A percentile compares a stretch with the other conserved stretches of the same genome.
Evolutionary conservation across 2,888 invertebrate species (phyloP).

Genomic region (Eueremaeus valkanovi): DNA sequence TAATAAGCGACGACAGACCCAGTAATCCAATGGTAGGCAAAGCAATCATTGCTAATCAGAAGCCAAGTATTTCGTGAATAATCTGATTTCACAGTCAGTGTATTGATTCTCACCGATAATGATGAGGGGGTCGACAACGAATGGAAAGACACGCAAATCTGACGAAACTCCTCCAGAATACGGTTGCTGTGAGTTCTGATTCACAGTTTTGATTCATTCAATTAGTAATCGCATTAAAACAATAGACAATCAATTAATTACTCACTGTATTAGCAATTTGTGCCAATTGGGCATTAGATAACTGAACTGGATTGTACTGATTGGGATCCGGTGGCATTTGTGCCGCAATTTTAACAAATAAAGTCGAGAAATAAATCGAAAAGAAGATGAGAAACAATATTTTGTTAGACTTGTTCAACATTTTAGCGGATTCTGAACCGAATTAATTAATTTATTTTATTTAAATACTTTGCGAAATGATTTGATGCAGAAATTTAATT

Average conservation of each 20-base stretch:
- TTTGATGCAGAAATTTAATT: conserved; percentile 32
- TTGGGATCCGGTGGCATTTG: neutral
- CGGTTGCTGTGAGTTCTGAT: neutral
- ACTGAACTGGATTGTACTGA: neutral
- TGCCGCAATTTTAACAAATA: neutral
- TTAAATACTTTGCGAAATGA: conserved; percentile 20
- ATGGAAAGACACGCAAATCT: conserved; percentile 36
- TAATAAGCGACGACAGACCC: conserved; percentile 40
- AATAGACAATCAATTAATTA: neutral
- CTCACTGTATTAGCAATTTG: neutral
- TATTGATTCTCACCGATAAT: conserved; percentile 37
- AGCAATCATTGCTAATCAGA: conserved; percentile 40
- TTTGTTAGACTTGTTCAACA: neutral
- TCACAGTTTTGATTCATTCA: neutral
- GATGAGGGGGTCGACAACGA: conserved; percentile 40
- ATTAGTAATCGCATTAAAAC: neutral
- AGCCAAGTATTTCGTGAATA: no score
- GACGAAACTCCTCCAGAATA: no score
- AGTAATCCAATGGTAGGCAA: conserved; percentile 38
- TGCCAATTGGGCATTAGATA: neutral
- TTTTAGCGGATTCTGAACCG: neutral
- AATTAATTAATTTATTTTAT: neutral
- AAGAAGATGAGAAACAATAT: neutral
- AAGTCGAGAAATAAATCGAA: neutral
- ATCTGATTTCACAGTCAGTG: neutral